phyloP scores from a whole-genome alignment of 2,888 invertebrate genomes.

The Eumerus sabulonum region DNA sequence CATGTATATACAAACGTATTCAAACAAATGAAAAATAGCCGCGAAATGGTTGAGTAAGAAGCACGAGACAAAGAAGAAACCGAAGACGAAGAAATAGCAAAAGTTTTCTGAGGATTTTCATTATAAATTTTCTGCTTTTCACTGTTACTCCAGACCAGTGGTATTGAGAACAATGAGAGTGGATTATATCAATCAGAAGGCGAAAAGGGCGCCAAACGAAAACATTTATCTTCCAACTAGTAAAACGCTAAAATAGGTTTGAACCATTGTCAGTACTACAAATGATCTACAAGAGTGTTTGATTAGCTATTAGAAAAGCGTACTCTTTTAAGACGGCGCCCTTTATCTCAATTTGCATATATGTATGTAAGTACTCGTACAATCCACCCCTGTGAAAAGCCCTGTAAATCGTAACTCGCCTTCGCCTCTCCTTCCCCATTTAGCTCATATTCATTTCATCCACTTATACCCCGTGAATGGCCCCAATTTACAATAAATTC shows the following conservation, averaged over 20 bases:
- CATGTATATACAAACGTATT: neutral
- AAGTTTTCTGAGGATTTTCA: slow-evolving; percentile 62
- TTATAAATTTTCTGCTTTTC: slow-evolving; percentile 62
- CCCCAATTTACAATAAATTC: slow-evolving; percentile 66
- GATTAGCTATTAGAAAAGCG: too few relatives aligned
- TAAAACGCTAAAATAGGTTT: too few relatives aligned
- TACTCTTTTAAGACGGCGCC: too few relatives aligned
- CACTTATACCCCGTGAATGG: slow-evolving; percentile 61
- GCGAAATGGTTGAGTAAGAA: slow-evolving; percentile 25
- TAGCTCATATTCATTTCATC: slow-evolving; percentile 62
- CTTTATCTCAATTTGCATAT: too few relatives aligned
- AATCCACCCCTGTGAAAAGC: slow-evolving; percentile 25
- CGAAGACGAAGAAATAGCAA: slow-evolving; percentile 47
- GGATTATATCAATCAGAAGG: slow-evolving; percentile 6
- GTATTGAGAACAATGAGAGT: slow-evolving; percentile 14
- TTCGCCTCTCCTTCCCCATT: slow-evolving; percentile 4
- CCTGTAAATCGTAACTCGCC: slow-evolving; percentile 32
- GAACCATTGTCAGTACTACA: too few relatives aligned
- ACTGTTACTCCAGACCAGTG: slow-evolving; percentile 49
- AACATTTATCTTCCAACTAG: too few relatives aligned
- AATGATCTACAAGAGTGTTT: too few relatives aligned
- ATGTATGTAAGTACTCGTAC: too few relatives aligned
- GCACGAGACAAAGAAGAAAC: slow-evolving; percentile 21
- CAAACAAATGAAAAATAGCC: slow-evolving; percentile 13
- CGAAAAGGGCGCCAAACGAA: too few relatives aligned